Percentiles rank a stretch among this genome's conserved stretches.
Evolutionary conservation across 2,113 vertebrate genomes (phyloP).

Genomic region (Callipepla californica): DNA sequence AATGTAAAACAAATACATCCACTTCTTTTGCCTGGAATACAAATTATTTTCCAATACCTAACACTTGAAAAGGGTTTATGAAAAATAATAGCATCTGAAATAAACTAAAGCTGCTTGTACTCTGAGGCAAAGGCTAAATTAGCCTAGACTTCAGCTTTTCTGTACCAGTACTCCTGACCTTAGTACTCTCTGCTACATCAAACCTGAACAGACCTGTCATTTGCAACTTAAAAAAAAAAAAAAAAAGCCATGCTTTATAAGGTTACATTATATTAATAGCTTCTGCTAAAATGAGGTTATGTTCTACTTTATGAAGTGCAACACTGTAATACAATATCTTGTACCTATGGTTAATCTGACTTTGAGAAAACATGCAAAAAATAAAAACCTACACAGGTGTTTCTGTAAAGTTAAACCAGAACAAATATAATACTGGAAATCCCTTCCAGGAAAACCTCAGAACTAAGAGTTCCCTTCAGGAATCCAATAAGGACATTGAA

Average conservation of each 20-base stretch:
- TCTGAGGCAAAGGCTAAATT: conserved; percentile 8
- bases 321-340: conserved; percentile 66
- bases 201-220: conserved; percentile 11
- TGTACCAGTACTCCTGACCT: conserved; percentile 45
- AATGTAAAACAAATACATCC: background rate
- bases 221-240: background rate
- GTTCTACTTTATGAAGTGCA: conserved; percentile 64
- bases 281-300: conserved; percentile 48
- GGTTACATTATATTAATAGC: conserved; percentile 52
- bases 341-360: conserved; percentile 31
- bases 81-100: background rate
- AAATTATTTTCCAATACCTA: background rate
- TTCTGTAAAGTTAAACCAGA: conserved; percentile 63
- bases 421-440: background rate
- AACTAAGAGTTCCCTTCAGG: background rate
- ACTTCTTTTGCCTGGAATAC: background rate
- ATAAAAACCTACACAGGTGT: conserved; percentile 47
- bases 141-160: background rate
- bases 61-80: background rate
- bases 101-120: conserved; percentile 33
- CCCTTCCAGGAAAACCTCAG: background rate
- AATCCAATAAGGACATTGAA: background rate
- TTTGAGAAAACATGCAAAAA: conserved; percentile 49
- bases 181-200: conserved; percentile 31
- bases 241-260: conserved; percentile 53